phyloP scores from a whole-genome alignment of 2,888 invertebrate species.

The Phragmatobia fuliginosa region DNA sequence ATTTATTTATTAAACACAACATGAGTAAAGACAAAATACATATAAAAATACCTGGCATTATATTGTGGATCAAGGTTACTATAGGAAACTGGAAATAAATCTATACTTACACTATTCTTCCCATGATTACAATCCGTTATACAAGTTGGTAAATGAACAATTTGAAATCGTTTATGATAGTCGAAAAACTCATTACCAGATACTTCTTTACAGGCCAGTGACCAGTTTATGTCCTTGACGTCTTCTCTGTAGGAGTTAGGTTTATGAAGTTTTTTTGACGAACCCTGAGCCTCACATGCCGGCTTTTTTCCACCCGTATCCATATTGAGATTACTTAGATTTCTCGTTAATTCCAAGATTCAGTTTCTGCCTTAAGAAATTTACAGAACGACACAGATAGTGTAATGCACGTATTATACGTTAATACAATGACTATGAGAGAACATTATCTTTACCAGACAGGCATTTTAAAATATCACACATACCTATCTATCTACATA shows the following conservation, averaged over 20 bases:
- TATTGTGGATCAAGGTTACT: not conserved
- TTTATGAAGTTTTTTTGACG: conserved; percentile 57
- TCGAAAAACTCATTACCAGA: conserved; percentile 70
- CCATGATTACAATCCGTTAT: conserved; percentile 60
- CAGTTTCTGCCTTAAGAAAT: not conserved
- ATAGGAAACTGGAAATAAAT: not conserved
- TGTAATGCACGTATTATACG: no score
- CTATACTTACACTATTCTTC: conserved; percentile 55
- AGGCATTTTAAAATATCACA: no score
- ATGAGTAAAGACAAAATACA: no score
- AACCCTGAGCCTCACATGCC: conserved; percentile 42
- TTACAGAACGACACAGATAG: not conserved
- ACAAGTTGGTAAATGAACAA: conserved; percentile 69
- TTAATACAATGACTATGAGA: no score
- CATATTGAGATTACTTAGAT: not conserved
- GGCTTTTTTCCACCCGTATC: conserved; percentile 43
- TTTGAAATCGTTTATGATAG: conserved; percentile 62
- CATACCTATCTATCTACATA: no score
- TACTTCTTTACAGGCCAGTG: conserved; percentile 73
- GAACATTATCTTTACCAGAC: no score
- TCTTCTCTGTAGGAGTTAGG: conserved; percentile 48
- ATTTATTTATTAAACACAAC: no score
- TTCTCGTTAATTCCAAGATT: not conserved
- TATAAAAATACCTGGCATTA: no score
- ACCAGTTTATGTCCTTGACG: conserved; percentile 67